Evolutionary conservation across 2,888 invertebrate genomes (phyloP), one percentile per base, ranked within the genome.

Genomic region (Brenthis hecate): DNA sequence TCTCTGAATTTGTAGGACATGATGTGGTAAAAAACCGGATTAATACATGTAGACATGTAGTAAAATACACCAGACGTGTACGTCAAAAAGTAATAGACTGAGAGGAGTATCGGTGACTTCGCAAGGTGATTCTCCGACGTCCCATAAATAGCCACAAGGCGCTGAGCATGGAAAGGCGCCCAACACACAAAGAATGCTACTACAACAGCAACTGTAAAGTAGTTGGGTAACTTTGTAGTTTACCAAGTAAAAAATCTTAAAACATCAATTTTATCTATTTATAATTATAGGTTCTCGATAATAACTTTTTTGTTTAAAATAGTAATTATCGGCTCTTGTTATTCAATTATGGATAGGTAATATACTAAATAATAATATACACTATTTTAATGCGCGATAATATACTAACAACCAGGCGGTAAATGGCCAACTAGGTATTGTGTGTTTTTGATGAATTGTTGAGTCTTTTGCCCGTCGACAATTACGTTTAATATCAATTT

Each of bases 1-100:
- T 96, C 96, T 58, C 98, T 94, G 84, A 98, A 99, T 86, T 98
- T 98, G 85, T 97, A 95, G 13, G 98, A 98, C 98, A 99, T 98
- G 66, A 98, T 96, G 87, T 98, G 97, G 90, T 99, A 99, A 53
- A 98, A 94, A 73, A 98, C 94, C 0, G 99, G 98, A 87, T 99
- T 99, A 81, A 98, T 96, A 79, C 97, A 97, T 13, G 98, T 97
- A 8, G 98, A 98, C 76, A 98, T 87, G 88, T 97, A 99, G 93
- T 98, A 98, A 71, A 98, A 94, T 0, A 98, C 94, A 0, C 98
- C 98, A 0, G 98, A 98, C 51, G 96, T 93, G 85, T 98, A 97
- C 4, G 96, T 97, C 67, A 97, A 90, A 63, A 95, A 91, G 65
- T 94, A 93, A 86, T 96, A 96, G 6, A 95, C 89, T n/a, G 92